Base-by-base conservation (phyloP, 92 coral and sea anemone species). In the Epizoanthus illoricatus region DNA sequence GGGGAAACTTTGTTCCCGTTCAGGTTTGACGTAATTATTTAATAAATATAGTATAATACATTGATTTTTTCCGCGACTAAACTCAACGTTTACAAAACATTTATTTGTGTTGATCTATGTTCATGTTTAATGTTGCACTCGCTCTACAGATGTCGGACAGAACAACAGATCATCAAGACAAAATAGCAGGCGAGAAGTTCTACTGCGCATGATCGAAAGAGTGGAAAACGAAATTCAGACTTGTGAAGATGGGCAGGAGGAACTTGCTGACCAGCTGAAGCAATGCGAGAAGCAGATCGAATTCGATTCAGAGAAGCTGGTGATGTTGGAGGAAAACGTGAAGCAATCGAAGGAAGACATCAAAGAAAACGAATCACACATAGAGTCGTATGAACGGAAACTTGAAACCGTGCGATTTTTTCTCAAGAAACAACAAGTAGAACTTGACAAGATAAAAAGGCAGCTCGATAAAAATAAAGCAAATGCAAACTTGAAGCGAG, bases 181-280 rank as follows among this genome's bases (percentile, higher is more conserved):
- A 43, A 90, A 86, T 76, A 83, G 81, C 74, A 91, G 85, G 71
- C 88, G 93, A 66, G 95, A 90, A 78, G 83, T 88, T 45, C 23
- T 95, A 33, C 86, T 91, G 70, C 92, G 92, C 54, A 89, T 95
- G 97, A 91, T 93, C 62, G 97, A 95, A 61, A 88, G 92, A 4
- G 81, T 91, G 49, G 98, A 95, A 66, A 91, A 87, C 40, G 98
- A 95, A 64, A 91, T 93, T 18, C 56, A 81, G 39, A 49, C 85
- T 5, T 90, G 85, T 64, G 94, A 95, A 68, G 92, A 93, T 16
- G 75, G 76, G 3, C 92, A 91, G 65, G 87, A 80, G 16, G 92
- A 95, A 45, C 52, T 86, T 20, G 65, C 56, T 69, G 83, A 85
- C 69, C 94, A 93, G 39, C 85, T 87, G 74, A 87, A 93, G 59